Evolutionary conservation across 1,140 invertebrate species (phyloP), one percentile per base, ranked within the genome.

Genomic region (Penaeus indicus): DNA sequence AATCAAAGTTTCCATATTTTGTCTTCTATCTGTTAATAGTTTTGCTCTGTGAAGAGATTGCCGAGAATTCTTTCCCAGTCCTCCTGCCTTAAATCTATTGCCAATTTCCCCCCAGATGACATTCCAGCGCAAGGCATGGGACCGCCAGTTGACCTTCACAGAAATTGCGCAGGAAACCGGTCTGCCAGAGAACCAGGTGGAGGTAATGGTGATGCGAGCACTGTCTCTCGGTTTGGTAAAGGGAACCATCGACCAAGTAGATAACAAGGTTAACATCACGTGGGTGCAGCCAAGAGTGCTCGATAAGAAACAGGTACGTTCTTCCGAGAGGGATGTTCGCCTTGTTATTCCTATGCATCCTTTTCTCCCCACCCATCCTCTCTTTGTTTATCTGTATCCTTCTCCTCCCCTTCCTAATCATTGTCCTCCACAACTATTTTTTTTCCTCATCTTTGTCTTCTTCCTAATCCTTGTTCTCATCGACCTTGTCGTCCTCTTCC

Each of bases 181-280:
- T 21, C 77, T 92, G 11, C 88, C 85, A 25, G 82, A 86, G 27
- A 88, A 95, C 77, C 96, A 99, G 93, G 97, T 99, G 32, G 99
- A 99, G 92, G 94, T 99, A 87, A 94, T 99, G 19, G 97, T 99
- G 3, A 99, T 99, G 99, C 99, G 99, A 93, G 99, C 99, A 0
- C 92, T 99, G 47, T 97, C 98, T n/a, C 95, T 99, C 91, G 97
- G 97, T 75, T 94, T 99, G 0, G 97, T 99, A 5, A 95, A 96
- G 89, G 99, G 99, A 22, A 96, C 96, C 78, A 99, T 99, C 91
- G 98, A 99, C 94, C 97, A 99, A 94, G 97, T 99, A 5, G 95
- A 95, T 25, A 93, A 94, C 85, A 96, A 94, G 86, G 96, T 97
- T 11, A 95, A 96, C 92, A 96, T 98, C 94, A 96, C 95, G 32